Conservation (phyloP, 2,888 invertebrate species). For the Aspidiotus destructor region DNA sequence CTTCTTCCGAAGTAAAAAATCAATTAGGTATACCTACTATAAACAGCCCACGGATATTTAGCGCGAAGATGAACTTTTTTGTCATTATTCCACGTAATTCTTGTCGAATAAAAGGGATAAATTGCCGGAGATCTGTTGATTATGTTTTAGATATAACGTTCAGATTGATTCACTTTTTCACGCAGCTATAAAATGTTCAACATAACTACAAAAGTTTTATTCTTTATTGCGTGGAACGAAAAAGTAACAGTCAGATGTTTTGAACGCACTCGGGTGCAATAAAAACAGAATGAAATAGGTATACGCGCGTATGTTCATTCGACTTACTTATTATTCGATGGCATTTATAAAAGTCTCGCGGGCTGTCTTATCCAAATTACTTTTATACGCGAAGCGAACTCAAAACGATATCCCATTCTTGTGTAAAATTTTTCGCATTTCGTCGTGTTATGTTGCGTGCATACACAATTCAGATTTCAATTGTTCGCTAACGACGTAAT, state of each 20-base stretch:
- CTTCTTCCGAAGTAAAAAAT: too few relatives aligned
- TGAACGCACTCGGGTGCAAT: neutral
- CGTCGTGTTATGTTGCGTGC: neutral
- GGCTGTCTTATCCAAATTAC: neutral
- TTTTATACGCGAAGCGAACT: neutral
- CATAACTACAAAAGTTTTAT: too few relatives aligned
- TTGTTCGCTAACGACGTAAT: constrained; percentile 2
- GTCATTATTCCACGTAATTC: too few relatives aligned
- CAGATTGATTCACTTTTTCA: too few relatives aligned
- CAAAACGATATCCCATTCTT: neutral
- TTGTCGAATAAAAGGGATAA: too few relatives aligned
- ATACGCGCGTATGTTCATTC: neutral
- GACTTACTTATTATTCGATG: neutral
- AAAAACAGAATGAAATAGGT: neutral
- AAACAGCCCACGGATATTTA: too few relatives aligned
- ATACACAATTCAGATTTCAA: constrained; percentile 1
- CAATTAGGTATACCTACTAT: too few relatives aligned
- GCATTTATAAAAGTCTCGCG: constrained; percentile 2
- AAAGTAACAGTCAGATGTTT: neutral
- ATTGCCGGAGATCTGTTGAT: too few relatives aligned
- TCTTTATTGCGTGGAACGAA: too few relatives aligned
- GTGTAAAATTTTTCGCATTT: neutral
- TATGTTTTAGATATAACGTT: too few relatives aligned
- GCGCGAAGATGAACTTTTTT: too few relatives aligned
- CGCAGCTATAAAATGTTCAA: too few relatives aligned